Evolutionary conservation across 2,888 invertebrate genomes (phyloP), one percentile per base, ranked within the genome.

Genomic region (Orchestes rusci): DNA sequence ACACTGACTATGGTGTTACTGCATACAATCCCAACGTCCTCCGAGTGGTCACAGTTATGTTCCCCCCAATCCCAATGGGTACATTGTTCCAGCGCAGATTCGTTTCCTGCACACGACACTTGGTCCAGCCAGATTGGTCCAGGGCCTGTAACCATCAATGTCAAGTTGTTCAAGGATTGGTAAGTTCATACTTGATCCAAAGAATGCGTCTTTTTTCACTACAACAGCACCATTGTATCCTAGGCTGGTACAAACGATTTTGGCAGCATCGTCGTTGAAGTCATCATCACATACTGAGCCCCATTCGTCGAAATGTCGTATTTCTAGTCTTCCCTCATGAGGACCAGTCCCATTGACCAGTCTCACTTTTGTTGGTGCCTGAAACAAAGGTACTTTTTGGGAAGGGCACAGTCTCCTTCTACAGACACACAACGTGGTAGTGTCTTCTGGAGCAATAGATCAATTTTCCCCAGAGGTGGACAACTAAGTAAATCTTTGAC

Each of bases 231-330:
- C 79, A 33, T 67, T 69, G 51, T 67, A 76, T 3, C 79, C 80
- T 41, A 80, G 58, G 2, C 71, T 69, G 44, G 70, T 71, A 54
- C 82, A 82, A 15, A 77, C 71, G 1, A 81, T 79, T 54, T 73
- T 72, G 0, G 84, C 86, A 16, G 82, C 77, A 32, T 71, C 70
- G 13, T 73, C 68, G 35, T 77, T 76, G 59, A 86, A 86, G 56
- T 82, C 79, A 59, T 87, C 86, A 57, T 86, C 84, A 62, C 88
- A 89, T 10, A 89, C 72, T 1, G 84, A 82, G 8, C 87, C 87
- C 82, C 84, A 84, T 13, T 79, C 71, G 2, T 80, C 80, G 50
- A 76, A 75, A 53, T 79, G 75, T 46, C 74, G 73, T 1, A 88
- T 72, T 64, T 86, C 85, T 1, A 87, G 70, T 31, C 85, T 71